Base-by-base conservation (phyloP, 2,113 vertebrate genomes). In the Dasyprocta punctata region DNA sequence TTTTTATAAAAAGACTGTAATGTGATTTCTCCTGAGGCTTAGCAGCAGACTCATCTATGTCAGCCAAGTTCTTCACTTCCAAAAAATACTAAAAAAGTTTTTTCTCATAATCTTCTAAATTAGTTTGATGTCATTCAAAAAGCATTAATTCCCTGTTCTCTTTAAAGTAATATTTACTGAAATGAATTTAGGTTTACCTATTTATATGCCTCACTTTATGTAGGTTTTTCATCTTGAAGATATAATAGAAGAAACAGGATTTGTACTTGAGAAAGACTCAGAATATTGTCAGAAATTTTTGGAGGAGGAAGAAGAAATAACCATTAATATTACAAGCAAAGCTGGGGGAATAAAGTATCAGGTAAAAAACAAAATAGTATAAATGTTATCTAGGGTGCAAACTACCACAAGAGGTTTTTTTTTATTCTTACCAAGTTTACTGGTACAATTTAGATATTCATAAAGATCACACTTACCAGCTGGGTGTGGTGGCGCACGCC, bases 151-250 rank as follows among this genome's bases (percentile, higher is more conserved):
- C 86, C 22, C 80, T 71, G 7, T 82, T 90, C 67, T 88, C 7
- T 80, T 87, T 49, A 75, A 73, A 80, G 30, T 87, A 38, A 26
- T 54, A 26, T 49, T 95, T 82, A 47, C 73, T 80, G 13, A 90
- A 60, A 69, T 61, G 3, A 82, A 69, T 92, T 86, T 84, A 12
- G 61, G 14, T 33, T 94, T 30, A n/a, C 38, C 1, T 60, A 7
- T 63, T 86, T 30, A 11, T 65, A 17, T 81, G 5, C 69, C n/a
- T 92, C 87, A 12, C 44, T 80, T 60, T 92, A 0, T 41, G 91
- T 0, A 99, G 99, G 98, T 99, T 97, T 99, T 99, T 97, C 99
- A 99, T 94, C 98, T 99, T 96, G 99, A 99, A 98, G 99, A 99
- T 96, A 97, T 99, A n/a, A 99, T 99, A 98, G 99, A 99, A 98